Percentiles rank a stretch among this genome's conserved stretches.
phyloP scores from a whole-genome alignment of 1,140 invertebrate genomes.

The Drosophila athabasca region DNA sequence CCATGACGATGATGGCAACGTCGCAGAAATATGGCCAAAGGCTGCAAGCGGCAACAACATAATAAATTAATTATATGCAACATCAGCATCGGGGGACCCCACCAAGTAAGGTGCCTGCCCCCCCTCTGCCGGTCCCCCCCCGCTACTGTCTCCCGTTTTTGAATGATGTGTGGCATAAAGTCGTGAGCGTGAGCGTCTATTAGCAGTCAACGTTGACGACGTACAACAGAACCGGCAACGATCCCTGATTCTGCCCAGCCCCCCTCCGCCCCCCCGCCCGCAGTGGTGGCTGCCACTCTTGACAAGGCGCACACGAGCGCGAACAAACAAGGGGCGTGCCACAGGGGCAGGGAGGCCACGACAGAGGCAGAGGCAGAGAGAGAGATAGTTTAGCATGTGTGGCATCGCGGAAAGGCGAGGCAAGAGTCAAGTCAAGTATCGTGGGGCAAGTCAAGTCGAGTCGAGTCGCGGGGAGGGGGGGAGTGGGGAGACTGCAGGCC shows the following conservation, averaged over 20 bases:
- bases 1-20: conserved; percentile 18
- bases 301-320: conserved; percentile 68
- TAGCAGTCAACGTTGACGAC: conserved; percentile 78
- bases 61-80: conserved; percentile 83
- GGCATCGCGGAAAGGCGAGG: conserved; percentile 59
- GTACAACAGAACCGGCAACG: conserved; percentile 48
- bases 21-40: conserved; percentile 65
- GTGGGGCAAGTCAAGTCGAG: background rate
- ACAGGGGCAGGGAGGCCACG: background rate
- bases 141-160: background rate
- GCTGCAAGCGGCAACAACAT: conserved; percentile 75
- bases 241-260: conserved; percentile 25
- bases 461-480: conserved; percentile 21
- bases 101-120: conserved; percentile 2
- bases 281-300: conserved; percentile 27
- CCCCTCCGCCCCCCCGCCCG: background rate
- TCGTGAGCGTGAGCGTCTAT: conserved; percentile 76
- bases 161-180: conserved; percentile 74
- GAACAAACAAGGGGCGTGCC: conserved; percentile 76
- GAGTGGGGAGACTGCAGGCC: conserved; percentile 23
- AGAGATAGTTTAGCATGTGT: conserved; percentile 77
- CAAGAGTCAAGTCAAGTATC: conserved; percentile 9
- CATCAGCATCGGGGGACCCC: conserved; percentile 61
- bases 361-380: conserved; percentile 27
- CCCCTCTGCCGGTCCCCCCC: background rate